phyloP scores from a whole-genome alignment of 2,888 invertebrate genomes.

The Carcina quercana region DNA sequence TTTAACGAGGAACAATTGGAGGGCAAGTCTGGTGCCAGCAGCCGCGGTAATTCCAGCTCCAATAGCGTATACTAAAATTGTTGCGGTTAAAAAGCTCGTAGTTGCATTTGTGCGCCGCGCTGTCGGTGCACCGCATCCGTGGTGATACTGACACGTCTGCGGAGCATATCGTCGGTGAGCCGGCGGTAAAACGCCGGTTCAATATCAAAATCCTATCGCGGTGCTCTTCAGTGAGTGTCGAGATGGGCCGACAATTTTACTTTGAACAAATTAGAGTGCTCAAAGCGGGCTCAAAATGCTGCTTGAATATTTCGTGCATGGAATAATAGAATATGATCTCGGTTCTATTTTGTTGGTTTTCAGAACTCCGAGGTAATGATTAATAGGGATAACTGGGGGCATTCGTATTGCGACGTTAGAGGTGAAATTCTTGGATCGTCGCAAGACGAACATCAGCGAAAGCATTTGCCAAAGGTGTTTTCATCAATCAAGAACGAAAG shows the following conservation, averaged over 20 bases:
- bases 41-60: constrained; percentile 83
- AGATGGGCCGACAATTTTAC: constrained; percentile 67
- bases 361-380: constrained; percentile 74
- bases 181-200: constrained; percentile 31
- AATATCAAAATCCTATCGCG: constrained; percentile 32
- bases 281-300: constrained; percentile 69
- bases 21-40: constrained; percentile 80
- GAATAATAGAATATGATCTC: constrained; percentile 76
- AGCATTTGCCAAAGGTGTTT: constrained; percentile 81
- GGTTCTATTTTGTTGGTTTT: constrained; percentile 79
- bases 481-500: constrained; percentile 81
- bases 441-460: constrained; percentile 77
- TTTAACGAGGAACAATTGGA: constrained; percentile 77
- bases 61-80: constrained; percentile 81
- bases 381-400: constrained; percentile 77
- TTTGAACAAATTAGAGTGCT: constrained; percentile 81
- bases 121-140: constrained; percentile 57
- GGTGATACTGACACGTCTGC: constrained; percentile 38
- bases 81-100: constrained; percentile 80
- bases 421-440: constrained; percentile 79
- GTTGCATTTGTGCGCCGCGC: constrained; percentile 63
- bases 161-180: constrained; percentile 38
- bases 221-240: constrained; percentile 34
- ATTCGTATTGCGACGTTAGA: constrained; percentile 77
- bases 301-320: constrained; percentile 70